Base-by-base conservation (phyloP, 2,888 invertebrate species). In the Leptopilina drosophilae region DNA sequence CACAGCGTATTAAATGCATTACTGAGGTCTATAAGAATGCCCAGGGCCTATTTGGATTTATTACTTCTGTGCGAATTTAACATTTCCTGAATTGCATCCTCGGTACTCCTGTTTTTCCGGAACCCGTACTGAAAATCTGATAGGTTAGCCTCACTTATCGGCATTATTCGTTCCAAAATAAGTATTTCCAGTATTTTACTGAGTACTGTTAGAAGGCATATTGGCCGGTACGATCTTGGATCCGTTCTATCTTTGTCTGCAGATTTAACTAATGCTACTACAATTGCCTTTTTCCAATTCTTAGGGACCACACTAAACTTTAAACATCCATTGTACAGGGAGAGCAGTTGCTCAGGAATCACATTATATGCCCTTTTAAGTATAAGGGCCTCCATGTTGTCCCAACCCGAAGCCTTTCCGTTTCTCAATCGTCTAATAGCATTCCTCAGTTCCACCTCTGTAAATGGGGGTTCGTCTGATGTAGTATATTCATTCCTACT, bases 151-250 rank as follows among this genome's bases (percentile, higher is more conserved):
- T 14, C 7, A 33, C 11, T 0, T 26, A 64, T 69, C 0, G 46
- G n/a, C 1, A 40, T 49, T 0, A 76, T 11, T 26, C 73, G 12
- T 7, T 9, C 2, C 26, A 46, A 15, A 0, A 83, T 77, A 4
- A 84, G 12, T 26, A 56, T 15, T 59, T 82, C 82, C 11, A 84
- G 53, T 2, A 78, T 14, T 40, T 85, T 82, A 0, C 83, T 81
- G 7, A 79, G 5, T 0, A 80, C 65, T 9, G 83, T 59, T 0
- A 85, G 81, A 0, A 85, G 77, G 56, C 83, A 81, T 0, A 84
- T 78, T 0, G 83, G 82, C 14, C 82, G 49, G 40, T 84, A 82
- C 1, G 82, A 80, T 11, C 56, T 66, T 11, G 81, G 78, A 7
- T 77, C 49, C 1, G 49, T 11, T 8, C 11, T 49, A 11, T 9